Evolutionary conservation across 2,888 invertebrate species (phyloP), one percentile per base, ranked within the genome.

Genomic region (Drosophila paramelanica): DNA sequence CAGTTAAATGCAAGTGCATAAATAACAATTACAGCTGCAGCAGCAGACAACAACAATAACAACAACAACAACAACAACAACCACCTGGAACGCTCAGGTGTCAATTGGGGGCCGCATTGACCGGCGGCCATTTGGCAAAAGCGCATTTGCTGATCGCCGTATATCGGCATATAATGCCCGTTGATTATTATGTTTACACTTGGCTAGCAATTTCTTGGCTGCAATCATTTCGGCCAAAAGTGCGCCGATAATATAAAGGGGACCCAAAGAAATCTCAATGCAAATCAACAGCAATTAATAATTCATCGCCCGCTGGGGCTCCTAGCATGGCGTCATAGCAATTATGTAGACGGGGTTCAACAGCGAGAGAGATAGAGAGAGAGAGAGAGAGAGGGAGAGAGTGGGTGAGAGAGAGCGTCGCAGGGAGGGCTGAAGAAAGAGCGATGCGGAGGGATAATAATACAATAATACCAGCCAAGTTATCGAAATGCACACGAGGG

Each of bases 241-340:
- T 65, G 46, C 55, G 38, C 59, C 60, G 66, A 74, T 87, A 87
- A 84, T 83, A 81, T 83, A 81, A 76, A 59, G 60, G 50, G 56
- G 49, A 69, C 73, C 36, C 36, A 36, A 64, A 68, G 62, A 75
- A 77, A 86, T 86, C 81, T 79, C 81, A 85, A 86, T 85, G 88
- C 84, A 86, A 86, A 86, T 86, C 85, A 86, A 86, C 79, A 79
- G 83, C 86, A 86, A 86, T 86, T 86, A 86, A 86, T 86, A 86
- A 87, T 86, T 86, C 87, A 88, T 78, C 73, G 79, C 84, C 81
- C 79, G 85, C 78, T 79, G 87, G 86, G 86, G 81, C 68, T 69
- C 55, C 71, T 62, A 49, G 45, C 67, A 73, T 73, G 73, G 77
- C 82, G 67, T 79, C 77, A 79, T 68, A 60, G 78, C 88, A 86